Percentiles rank a stretch among this genome's conserved stretches.
Conservation (phyloP, 2,888 invertebrate genomes). For the Stenichneumon culpator region DNA sequence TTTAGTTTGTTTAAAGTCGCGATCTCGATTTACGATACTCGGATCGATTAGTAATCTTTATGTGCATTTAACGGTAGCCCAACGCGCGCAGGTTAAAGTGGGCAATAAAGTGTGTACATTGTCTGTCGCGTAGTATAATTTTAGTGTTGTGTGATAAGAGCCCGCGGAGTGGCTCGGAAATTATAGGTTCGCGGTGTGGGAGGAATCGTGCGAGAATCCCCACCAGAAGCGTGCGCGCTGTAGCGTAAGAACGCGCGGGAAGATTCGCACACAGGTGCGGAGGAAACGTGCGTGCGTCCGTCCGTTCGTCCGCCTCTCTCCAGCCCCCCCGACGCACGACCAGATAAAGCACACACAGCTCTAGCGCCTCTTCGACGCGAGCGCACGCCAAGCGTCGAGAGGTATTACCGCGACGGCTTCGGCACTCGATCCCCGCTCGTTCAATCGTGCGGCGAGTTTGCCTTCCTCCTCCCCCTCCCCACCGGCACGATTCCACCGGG, state of each 20-base stretch:
- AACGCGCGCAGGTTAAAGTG: constrained; percentile 72
- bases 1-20: too few relatives aligned
- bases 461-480: background rate
- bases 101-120: constrained; percentile 51
- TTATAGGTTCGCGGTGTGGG: constrained; percentile 16
- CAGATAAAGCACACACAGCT: background rate
- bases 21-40: background rate
- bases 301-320: background rate
- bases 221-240: constrained; percentile 11
- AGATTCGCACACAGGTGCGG: constrained; percentile 4
- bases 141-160: constrained; percentile 29
- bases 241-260: background rate
- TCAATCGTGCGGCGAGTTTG: constrained; percentile 7
- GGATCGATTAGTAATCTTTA: background rate
- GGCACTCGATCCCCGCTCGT: background rate
- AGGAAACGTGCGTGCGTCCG: constrained; percentile 2
- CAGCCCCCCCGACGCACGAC: background rate
- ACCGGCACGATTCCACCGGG: constrained; percentile 9
- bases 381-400: background rate
- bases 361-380: constrained; percentile 3
- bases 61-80: constrained; percentile 33
- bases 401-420: background rate
- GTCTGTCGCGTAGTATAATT: constrained; percentile 23
- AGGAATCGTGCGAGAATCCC: constrained; percentile 1
- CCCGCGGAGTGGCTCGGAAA: background rate